Percentiles rank a stretch among this genome's conserved stretches.
Evolutionary conservation across 2,113 vertebrate genomes (phyloP).

Genomic region (Sinocyclocheilus grahami): DNA sequence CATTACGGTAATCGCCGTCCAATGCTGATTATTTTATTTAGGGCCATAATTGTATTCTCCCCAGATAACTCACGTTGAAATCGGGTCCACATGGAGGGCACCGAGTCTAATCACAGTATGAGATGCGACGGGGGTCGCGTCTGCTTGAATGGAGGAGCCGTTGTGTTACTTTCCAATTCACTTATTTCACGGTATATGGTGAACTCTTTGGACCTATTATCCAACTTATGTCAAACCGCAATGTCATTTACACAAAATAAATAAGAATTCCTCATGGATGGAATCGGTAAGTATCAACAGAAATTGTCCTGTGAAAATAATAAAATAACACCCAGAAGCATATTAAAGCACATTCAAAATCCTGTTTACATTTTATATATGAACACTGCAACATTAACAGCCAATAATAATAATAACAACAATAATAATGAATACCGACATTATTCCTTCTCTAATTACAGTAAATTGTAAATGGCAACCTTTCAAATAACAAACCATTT

Average conservation of each 20-base stretch:
- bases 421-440: not conserved
- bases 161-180: slow-evolving; percentile 36
- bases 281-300: not conserved
- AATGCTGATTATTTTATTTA: slow-evolving; percentile 99
- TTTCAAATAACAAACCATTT: not conserved
- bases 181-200: slow-evolving; percentile 22
- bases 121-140: slow-evolving; percentile 82
- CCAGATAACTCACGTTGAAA: slow-evolving; percentile 99
- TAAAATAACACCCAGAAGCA: not conserved
- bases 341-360: not conserved
- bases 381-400: not conserved
- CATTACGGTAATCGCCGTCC: slow-evolving; percentile 99
- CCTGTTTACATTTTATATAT: not conserved
- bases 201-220: slow-evolving; percentile 21
- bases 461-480: not conserved
- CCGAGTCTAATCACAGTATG: slow-evolving; percentile 92
- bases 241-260: slow-evolving; percentile 23
- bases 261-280: slow-evolving; percentile 28
- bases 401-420: not conserved
- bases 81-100: slow-evolving; percentile 97
- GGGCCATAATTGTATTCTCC: slow-evolving; percentile 99
- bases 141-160: slow-evolving; percentile 72
- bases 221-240: slow-evolving; percentile 9
- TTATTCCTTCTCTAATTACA: not conserved
- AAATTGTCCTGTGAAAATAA: not conserved